Base-by-base conservation (phyloP, 2,113 vertebrate genomes). In the Regulus satrapa region DNA sequence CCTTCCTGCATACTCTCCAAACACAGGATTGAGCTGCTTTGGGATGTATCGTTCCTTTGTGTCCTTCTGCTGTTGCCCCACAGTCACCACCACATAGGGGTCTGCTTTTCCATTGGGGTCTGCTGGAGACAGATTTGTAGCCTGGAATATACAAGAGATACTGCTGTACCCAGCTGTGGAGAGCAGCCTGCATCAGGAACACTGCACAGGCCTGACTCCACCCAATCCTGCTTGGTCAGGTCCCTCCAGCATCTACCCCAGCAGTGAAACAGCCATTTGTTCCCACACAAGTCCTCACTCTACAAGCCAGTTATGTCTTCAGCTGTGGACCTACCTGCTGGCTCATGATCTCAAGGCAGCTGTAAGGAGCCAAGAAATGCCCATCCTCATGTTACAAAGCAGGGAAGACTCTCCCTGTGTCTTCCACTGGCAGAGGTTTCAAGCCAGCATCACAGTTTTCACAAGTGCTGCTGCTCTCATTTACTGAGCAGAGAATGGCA, bases 91-190 rank as follows among this genome's bases (percentile, higher is more conserved):
- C 86, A 99, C 98, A 3, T 99, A 99, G 8, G 99, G 99, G 95
- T 99, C 99, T 45, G 99, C 98, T 96, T 99, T 99, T 64, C 99
- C 99, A 17, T 99, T 99, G 8, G 98, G 98, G 90, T 99, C 99
- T 18, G 98, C 98, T 23, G 99, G 99, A 87, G 99, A 98, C 96
- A 99, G 96, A 87, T 97, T 98, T 10, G 98, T 99, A 93, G 98
- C 99, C 99, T 99, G 96, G 29, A 97, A 96, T 7, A 89, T 52
- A 96, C 36, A 85, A 91, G 45, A 90, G 46, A 26, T 31, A 18
- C 9, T n/a, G 41, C 29, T 45, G 48, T 25, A 20, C 14, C 11
- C 8, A 86, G 69, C 38, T 72, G 36, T 72, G 68, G 72, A 61
- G 66, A 90, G 55, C 19, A 86, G 5, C 26, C 46, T 40, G 36